These are phyloP conservation scores for Oxygymnocypris stewartii DNA, from an alignment of 2,113 vertebrate species.

Conservation along the genomic window DNA sequence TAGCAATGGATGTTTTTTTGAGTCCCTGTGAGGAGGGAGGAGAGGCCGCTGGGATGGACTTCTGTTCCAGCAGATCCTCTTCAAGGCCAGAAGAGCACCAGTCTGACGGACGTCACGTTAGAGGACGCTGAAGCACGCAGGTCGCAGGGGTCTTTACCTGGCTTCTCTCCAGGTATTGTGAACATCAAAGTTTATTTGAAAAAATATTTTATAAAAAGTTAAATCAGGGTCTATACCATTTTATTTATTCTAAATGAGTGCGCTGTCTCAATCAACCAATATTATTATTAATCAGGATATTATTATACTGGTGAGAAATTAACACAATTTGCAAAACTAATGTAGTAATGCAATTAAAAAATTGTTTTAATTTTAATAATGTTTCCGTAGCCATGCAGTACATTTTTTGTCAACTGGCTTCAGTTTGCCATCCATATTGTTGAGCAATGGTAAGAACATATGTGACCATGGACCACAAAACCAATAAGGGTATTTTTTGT, in stretches of 20 bases:
- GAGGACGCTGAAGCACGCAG: slow-evolving; percentile 76
- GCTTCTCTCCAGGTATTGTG: slow-evolving; percentile 84
- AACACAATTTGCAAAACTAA: background rate
- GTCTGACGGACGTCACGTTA: slow-evolving; percentile 87
- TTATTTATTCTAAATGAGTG: background rate
- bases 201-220: background rate
- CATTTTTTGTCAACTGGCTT: background rate
- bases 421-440: background rate
- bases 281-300: no score
- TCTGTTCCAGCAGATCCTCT: slow-evolving; percentile 76
- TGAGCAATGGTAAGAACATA: background rate
- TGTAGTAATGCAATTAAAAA: background rate
- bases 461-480: no score
- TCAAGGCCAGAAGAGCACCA: slow-evolving; percentile 88
- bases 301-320: background rate
- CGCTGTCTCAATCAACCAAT: background rate
- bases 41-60: slow-evolving; percentile 44
- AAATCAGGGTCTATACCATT: background rate
- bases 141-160: slow-evolving; percentile 88
- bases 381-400: background rate
- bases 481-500: no score
- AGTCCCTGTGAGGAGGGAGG: slow-evolving; percentile 16
- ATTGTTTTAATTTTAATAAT: no score
- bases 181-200: background rate
- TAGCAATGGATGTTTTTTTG: slow-evolving; percentile 34